Evolutionary conservation across 2,797 vertebrate species (phyloP), one percentile per base, ranked within the genome.

Genomic region (Champsocephalus esox): DNA sequence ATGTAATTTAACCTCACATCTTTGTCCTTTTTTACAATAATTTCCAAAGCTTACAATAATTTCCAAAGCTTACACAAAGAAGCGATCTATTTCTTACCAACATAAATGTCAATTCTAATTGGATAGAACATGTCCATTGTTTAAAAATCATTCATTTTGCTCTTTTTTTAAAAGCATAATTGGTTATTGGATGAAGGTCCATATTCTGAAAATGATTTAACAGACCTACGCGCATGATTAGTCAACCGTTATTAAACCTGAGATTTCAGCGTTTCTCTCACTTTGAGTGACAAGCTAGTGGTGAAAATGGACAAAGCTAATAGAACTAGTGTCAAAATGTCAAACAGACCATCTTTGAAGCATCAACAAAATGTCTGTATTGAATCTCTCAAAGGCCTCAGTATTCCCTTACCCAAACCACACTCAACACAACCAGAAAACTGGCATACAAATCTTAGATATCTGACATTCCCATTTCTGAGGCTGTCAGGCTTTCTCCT

Each of bases 281-380:
- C 73, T 87, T 88, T 95, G 92, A 95, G 90, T 94, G 94, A 95
- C 91, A 96, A 88, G 90, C 89, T 87, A 83, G 89, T 87, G 81
- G 92, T 93, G 87, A 92, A 92, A 91, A 92, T 81, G 86, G 89
- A 93, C 80, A 90, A 88, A 94, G 93, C 90, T 93, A 91, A 92
- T 89, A 92, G 93, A 93, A 91, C 83, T 88, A 14, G 88, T 94
- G 94, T 96, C 95, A 96, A 96, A 94, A 95, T 96, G 95, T 96
- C 95, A 96, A 86, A 87, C 66, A 75, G 86, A 77, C 83, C 91
- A 91, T 95, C 92, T 92, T 83, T 84, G 87, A 93, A 81, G 72
- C 66, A 85, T 84, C 91, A 94, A 92, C 93, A 92, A 91, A 87
- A 91, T 83, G 84, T 91, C 90, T 92, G 85, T 79, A 85, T 92